phyloP scores from a whole-genome alignment of 2,113 vertebrate genomes.

The Melanotaenia duboulayi region DNA sequence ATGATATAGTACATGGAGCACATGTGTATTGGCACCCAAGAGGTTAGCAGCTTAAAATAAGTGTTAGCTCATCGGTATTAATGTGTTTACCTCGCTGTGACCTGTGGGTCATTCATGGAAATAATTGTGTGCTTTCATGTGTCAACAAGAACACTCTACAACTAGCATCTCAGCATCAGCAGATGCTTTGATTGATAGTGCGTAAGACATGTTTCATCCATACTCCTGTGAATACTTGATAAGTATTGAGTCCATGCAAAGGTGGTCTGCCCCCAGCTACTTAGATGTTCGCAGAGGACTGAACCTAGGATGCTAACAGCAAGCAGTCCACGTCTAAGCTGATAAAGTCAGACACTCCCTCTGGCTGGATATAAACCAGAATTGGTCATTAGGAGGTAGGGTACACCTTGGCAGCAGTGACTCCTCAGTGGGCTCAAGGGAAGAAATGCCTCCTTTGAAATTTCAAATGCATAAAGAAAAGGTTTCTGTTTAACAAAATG shows the following conservation, averaged over 20 bases:
- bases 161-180: constrained; percentile 10
- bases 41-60: constrained; percentile 17
- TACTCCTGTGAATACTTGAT: constrained; percentile 51
- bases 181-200: constrained; percentile 11
- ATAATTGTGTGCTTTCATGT: constrained; percentile 14
- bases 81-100: constrained; percentile 17
- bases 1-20: constrained; percentile 13
- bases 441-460: neutral
- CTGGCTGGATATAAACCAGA: constrained; percentile 32
- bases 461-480: no score
- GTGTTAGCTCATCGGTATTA: constrained; percentile 1
- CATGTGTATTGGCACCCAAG: neutral
- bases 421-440: neutral
- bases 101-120: neutral
- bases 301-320: constrained; percentile 37
- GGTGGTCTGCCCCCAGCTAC: constrained; percentile 29
- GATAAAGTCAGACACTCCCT: constrained; percentile 32
- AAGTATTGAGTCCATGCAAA: constrained; percentile 28
- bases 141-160: constrained; percentile 6
- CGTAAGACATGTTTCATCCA: constrained; percentile 12
- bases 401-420: neutral
- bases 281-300: constrained; percentile 22
- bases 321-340: constrained; percentile 35
- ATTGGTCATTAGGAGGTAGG: neutral
- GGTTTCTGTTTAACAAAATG: no score